phyloP scores from a whole-genome alignment of 2,888 invertebrate species.

The Netelia fuscicornis region DNA sequence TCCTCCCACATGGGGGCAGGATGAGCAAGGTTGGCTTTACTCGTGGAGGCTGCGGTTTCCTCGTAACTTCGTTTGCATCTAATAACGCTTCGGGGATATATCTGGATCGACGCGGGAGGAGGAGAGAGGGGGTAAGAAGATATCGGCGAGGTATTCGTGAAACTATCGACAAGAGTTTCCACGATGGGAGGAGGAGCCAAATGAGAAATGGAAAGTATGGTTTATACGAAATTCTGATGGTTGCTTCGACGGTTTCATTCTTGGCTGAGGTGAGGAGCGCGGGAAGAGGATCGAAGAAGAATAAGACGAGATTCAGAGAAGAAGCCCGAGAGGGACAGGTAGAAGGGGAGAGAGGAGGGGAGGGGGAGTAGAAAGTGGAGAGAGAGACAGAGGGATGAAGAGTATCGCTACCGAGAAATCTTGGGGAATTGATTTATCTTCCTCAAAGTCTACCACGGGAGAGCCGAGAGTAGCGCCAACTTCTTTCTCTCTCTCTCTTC shows the following conservation, averaged over 20 bases:
- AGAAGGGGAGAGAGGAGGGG: neutral
- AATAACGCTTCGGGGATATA: slow-evolving; percentile 46
- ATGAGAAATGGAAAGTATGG: slow-evolving; percentile 40
- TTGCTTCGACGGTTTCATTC: slow-evolving; percentile 61
- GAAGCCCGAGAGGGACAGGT: neutral
- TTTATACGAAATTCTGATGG: slow-evolving; percentile 41
- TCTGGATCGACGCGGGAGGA: neutral
- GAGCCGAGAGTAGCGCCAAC: slow-evolving; percentile 55
- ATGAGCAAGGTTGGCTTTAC: slow-evolving; percentile 49
- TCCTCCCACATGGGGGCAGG: slow-evolving; percentile 20
- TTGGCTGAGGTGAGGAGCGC: neutral
- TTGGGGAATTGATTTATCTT: slow-evolving; percentile 76
- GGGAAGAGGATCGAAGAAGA: slow-evolving; percentile 28
- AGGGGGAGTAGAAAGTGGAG: neutral
- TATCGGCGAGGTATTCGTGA: neutral
- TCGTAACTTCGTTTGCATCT: slow-evolving; percentile 67
- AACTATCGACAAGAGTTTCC: slow-evolving; percentile 39
- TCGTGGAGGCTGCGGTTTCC: slow-evolving; percentile 38
- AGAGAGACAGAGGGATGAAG: slow-evolving; percentile 50
- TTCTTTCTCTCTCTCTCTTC: slow-evolving; percentile 47
- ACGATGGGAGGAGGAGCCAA: neutral
- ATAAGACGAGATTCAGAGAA: slow-evolving; percentile 16
- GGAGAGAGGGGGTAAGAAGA: neutral
- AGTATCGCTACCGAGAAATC: slow-evolving; percentile 72
- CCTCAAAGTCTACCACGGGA: slow-evolving; percentile 68